Evolutionary conservation across 2,888 invertebrate genomes (phyloP), one percentile per base, ranked within the genome.

Genomic region (Melangyna quadrimaculata): DNA sequence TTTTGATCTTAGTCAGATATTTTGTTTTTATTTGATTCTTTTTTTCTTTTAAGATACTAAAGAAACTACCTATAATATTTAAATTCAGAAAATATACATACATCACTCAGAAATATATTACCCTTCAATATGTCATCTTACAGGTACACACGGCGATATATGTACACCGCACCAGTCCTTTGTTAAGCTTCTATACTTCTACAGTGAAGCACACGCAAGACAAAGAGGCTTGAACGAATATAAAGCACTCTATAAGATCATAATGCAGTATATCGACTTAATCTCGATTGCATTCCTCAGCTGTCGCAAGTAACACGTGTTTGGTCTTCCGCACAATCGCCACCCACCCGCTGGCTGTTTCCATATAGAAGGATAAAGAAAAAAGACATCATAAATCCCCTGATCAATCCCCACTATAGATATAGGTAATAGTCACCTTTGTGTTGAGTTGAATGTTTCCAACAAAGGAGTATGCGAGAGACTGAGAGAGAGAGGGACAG

Each of bases 271-370:
- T 24, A 55, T n/a, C n/a, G 57, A 59, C 53, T 43, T 53, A 51
- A 51, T 73, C 14, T 79, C 40, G 53, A 14, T 17, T 45, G 65
- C 80, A 84, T 84, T 84, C 84, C 80, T 29, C 71, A 80, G 84
- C 80, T 84, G 84, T 80, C 63, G 75, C 37, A 48, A 7, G 57
- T 75, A 75, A 84, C 84, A 84, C 80, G 80, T 80, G 84, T 84
- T 74, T 65, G 67, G 22, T 78, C 73, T 83, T 73, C 74, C 37
- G 69, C 70, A 48, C 73, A 69, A 55, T 48, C 74, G 8, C 79
- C 70, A 71, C 83, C 83, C 78, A 71, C 83, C 83, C 79, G 73
- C 57, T 63, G 69, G 6, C 5, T 4, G 17, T 40, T 32, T 22
- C 4, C 12, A n/a, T 3, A 2, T 14, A 35, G 51, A 3, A 19